Evolutionary conservation across 2,797 vertebrate species (phyloP), one percentile per base, ranked within the genome.

Genomic region (Melanotaenia maccullochi): DNA sequence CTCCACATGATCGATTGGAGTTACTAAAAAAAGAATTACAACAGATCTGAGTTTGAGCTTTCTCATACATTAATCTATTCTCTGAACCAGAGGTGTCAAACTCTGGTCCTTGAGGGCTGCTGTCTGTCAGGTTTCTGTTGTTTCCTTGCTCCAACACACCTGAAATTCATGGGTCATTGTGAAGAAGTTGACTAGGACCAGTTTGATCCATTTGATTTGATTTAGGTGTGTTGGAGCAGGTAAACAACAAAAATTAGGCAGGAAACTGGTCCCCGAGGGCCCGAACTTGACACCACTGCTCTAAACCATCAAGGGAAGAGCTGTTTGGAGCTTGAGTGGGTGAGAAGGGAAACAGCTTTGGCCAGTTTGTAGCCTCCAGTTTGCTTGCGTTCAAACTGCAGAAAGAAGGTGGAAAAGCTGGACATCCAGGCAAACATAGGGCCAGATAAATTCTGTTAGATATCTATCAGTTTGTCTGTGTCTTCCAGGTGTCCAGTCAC

Each of bases 401-500:
- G 54, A 28, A 55, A 30, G 24, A 55, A 55, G 16, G 1, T 55
- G 25, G 14, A 55, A 24, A 28, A 24, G 22, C 12, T 25, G 51
- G 24, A 4, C 22, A 52, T 52, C 49, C 49, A 52, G 5, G 24
- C 14, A 30, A 18, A 16, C 25, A 25, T 14, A 30, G 28, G 28
- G 28, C 28, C 28, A 30, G 28, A 30, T 30, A 4, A 30, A 4
- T 30, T 30, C 4, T 30, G 5, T 30, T 30, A 30, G 28, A 30
- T 30, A 30, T 30, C 28, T 30, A 5, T 30, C 28, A 30, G 28
- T 30, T 62, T 49, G n/a, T 55, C 38, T 78, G 24, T 76, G 71
- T 65, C 32, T 73, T 76, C 3, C 87, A 99, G 97, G 97, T 99
- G 42, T 98, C 97, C 67, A 99, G 97, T 92, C 97, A 99, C 88